Percentiles rank a stretch among this genome's conserved stretches.
phyloP scores from a whole-genome alignment of 2,888 invertebrate species.

The Aspidiotus destructor region DNA sequence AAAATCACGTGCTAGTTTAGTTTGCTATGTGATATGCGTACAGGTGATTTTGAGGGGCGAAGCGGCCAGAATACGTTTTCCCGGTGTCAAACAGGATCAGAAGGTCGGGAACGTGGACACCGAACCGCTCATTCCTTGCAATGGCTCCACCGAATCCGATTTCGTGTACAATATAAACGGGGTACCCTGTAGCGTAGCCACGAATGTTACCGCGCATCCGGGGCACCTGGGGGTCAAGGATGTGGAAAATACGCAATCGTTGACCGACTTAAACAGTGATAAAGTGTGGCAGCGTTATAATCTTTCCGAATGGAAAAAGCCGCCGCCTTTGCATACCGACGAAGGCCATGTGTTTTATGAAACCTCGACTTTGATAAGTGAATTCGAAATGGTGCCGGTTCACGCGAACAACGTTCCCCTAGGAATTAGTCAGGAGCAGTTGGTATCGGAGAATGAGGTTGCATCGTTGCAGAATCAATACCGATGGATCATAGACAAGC shows the following conservation, averaged over 20 bases:
- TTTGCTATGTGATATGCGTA: conserved; percentile 8
- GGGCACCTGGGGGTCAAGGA: not conserved
- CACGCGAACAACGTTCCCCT: not conserved
- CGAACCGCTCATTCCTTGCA: conserved; percentile 15
- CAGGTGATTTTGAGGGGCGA: not conserved
- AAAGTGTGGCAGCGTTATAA: conserved; percentile 11
- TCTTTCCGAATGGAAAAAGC: conserved; percentile 4
- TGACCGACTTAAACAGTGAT: not conserved
- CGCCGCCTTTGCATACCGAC: not conserved
- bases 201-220: not conserved
- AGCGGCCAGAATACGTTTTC: conserved; percentile 16
- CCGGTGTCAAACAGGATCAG: conserved; percentile 1
- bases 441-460: conserved; percentile 28
- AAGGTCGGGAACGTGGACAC: not conserved
- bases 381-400: conserved; percentile 22
- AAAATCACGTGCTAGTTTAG: conserved; percentile 21
- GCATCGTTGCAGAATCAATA: conserved; percentile 25
- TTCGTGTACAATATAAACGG: conserved; percentile 22
- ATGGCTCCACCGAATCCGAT: conserved; percentile 10
- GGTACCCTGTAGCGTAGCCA: conserved; percentile 13
- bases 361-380: conserved; percentile 10
- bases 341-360: conserved; percentile 9
- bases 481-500: conserved; percentile 28
- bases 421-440: conserved; percentile 14
- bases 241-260: not conserved